Evolutionary conservation across 2,113 vertebrate species (phyloP).

Genomic region (Chaetorhynchus papuensis): DNA sequence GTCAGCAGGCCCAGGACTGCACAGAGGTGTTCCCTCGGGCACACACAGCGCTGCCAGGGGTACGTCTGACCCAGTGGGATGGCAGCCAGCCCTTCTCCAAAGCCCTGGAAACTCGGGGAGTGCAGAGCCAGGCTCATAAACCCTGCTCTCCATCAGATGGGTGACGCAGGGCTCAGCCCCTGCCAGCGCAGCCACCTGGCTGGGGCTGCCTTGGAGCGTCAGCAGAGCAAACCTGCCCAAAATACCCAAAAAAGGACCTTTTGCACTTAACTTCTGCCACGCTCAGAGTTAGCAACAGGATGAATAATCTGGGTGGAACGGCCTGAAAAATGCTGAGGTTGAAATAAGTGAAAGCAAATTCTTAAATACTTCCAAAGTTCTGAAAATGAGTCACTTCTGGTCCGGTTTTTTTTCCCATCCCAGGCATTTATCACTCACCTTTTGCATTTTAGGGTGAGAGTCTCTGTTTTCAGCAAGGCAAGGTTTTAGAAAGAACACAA

Average conservation of each 20-base stretch:
- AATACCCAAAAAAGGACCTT: background rate
- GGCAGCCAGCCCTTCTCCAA: conserved; percentile 2
- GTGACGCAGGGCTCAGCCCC: background rate
- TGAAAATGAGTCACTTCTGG: background rate
- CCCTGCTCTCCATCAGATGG: background rate
- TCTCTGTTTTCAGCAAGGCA: background rate
- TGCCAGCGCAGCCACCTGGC: conserved; percentile 3
- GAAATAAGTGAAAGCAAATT: background rate
- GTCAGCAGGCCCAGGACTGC: background rate
- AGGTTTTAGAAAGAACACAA: background rate
- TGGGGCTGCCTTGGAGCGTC: background rate
- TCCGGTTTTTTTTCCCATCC: background rate
- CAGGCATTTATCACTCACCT: background rate
- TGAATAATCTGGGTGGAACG: background rate
- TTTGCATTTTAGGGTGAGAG: background rate
- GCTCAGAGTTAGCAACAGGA: background rate
- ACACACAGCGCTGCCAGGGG: background rate
- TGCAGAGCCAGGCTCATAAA: background rate
- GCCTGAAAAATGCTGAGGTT: background rate
- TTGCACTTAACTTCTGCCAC: background rate
- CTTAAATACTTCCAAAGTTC: background rate
- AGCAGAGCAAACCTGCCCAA: background rate
- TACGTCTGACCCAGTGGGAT: background rate
- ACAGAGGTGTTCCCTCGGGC: background rate
- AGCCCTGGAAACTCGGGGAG: background rate